Evolutionary conservation across 2,888 invertebrate genomes (phyloP).

Genomic region (Melanchra persicariae): DNA sequence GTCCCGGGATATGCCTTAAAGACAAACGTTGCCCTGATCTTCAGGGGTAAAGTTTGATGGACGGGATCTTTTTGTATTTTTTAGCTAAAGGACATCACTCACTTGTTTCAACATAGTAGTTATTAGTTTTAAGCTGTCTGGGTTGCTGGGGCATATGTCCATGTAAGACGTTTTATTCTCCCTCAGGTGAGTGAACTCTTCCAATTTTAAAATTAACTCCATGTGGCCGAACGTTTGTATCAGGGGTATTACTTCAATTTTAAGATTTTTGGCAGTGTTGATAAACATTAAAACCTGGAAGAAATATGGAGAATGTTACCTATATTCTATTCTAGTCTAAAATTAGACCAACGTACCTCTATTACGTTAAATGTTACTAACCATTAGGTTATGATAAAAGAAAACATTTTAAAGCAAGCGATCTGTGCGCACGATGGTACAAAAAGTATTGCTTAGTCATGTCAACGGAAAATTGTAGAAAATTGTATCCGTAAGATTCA

Average conservation of each 20-base stretch:
- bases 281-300: conserved; percentile 79
- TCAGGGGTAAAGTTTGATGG: neutral
- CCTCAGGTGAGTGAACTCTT: conserved; percentile 92
- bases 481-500: no score
- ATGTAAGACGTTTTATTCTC: conserved; percentile 91
- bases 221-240: conserved; percentile 97
- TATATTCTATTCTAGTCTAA: no score
- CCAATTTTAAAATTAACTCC: conserved; percentile 94
- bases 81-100: conserved; percentile 9
- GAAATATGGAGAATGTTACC: neutral
- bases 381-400: no score
- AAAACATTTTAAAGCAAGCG: no score
- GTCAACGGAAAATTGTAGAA: no score
- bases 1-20: neutral
- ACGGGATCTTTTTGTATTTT: neutral
- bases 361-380: no score
- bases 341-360: no score
- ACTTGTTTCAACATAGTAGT: conserved; percentile 94
- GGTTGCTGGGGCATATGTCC: conserved; percentile 93
- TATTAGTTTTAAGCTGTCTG: conserved; percentile 90
- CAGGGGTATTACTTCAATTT: conserved; percentile 94
- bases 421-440: no score
- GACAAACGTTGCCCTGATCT: neutral
- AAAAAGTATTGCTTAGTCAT: no score
- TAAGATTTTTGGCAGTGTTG: conserved; percentile 86